phyloP scores from a whole-genome alignment of 2,888 invertebrate genomes.

The Habrosyne pyritoides region DNA sequence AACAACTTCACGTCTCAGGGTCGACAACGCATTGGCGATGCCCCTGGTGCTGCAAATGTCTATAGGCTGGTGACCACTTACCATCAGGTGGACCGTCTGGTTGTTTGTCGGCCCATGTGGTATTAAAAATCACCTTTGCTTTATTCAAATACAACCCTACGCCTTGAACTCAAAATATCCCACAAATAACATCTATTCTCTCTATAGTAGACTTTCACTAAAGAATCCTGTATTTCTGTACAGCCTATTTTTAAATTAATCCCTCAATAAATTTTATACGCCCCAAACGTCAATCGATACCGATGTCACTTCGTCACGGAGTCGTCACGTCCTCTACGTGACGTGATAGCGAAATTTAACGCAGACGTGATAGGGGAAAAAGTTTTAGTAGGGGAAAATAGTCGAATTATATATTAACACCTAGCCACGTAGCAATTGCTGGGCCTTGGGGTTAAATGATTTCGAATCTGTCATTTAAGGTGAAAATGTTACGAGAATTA shows the following conservation, averaged over 20 bases:
- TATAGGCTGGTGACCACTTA: no score
- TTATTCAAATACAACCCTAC: no score
- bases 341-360: conserved; percentile 1
- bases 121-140: no score
- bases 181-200: no score
- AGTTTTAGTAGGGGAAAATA: neutral
- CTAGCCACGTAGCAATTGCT: neutral
- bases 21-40: no score
- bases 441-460: neutral
- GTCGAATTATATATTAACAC: neutral
- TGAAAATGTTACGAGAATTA: neutral
- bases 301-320: conserved; percentile 25
- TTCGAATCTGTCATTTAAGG: neutral
- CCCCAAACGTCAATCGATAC: conserved; percentile 18
- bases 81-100: no score
- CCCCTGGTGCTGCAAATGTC: no score
- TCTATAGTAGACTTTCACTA: no score
- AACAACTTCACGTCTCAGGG: no score
- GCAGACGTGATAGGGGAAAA: conserved; percentile 4
- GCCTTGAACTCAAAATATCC: no score
- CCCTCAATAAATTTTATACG: conserved; percentile 4
- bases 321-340: conserved; percentile 9
- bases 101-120: no score
- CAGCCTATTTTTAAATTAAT: conserved; percentile 10
- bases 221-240: no score